These are phyloP conservation scores for Agonopterix heracliana DNA, from an alignment of 2,888 invertebrate species.

Conservation along the genomic window DNA sequence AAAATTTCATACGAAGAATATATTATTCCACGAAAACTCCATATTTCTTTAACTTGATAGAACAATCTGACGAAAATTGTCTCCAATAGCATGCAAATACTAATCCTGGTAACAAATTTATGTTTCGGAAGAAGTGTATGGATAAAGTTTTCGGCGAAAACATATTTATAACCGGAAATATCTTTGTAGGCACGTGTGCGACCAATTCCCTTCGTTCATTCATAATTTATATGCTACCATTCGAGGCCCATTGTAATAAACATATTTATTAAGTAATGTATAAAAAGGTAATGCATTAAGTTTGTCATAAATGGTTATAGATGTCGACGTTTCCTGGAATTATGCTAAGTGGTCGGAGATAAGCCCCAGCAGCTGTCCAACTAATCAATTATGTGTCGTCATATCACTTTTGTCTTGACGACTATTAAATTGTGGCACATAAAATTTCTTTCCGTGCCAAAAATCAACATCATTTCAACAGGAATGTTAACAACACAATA, in stretches of 20 bases:
- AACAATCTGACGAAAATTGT: slow-evolving; percentile 15
- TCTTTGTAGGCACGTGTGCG: slow-evolving; percentile 17
- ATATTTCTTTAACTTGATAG: slow-evolving; percentile 13
- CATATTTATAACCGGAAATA: slow-evolving; percentile 21
- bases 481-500: slow-evolving; percentile 72
- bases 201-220: not conserved
- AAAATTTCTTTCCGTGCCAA: slow-evolving; percentile 61
- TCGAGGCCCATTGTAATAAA: no score
- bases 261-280: no score
- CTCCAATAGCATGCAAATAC: slow-evolving; percentile 25
- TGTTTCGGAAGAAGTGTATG: slow-evolving; percentile 54
- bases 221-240: not conserved
- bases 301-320: no score
- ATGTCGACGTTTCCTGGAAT: slow-evolving; percentile 28
- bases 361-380: slow-evolving; percentile 57
- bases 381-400: slow-evolving; percentile 63
- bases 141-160: slow-evolving; percentile 40
- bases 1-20: no score
- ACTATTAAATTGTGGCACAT: slow-evolving; percentile 63
- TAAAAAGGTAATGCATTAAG: no score
- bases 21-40: not conserved
- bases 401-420: slow-evolving; percentile 59
- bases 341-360: slow-evolving; percentile 42
- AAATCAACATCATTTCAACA: slow-evolving; percentile 58
- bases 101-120: slow-evolving; percentile 44